Conservation (phyloP, 2,113 vertebrate species). For the Aythya baeri region DNA sequence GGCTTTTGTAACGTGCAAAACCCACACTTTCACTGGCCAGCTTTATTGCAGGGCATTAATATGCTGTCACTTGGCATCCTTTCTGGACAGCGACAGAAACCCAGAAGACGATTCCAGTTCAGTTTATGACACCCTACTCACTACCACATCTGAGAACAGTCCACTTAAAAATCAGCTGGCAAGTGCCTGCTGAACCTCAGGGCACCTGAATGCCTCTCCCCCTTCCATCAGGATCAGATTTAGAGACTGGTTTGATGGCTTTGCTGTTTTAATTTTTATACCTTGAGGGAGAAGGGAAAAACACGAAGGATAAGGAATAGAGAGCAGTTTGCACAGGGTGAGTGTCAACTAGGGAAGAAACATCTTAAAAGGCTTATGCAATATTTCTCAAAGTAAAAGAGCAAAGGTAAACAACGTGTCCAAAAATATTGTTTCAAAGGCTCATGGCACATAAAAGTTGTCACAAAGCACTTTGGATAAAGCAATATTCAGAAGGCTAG, state of each 20-base stretch:
- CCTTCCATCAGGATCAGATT: not conserved
- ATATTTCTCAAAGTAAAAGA: not conserved
- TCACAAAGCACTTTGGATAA: not conserved
- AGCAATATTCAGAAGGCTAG: not conserved
- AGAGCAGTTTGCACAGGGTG: not conserved
- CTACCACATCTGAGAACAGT: not conserved
- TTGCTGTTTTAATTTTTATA: not conserved
- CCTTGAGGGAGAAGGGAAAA: not conserved
- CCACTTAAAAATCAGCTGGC: not conserved
- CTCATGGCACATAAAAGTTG: not conserved
- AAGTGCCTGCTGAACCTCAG: not conserved
- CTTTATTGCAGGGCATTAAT: not conserved
- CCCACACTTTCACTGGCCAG: not conserved
- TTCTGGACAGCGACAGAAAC: not conserved
- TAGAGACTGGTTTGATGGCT: not conserved
- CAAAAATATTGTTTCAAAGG: not conserved
- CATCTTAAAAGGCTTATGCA: not conserved
- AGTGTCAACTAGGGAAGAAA: not conserved
- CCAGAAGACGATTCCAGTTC: not conserved
- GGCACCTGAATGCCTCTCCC: not conserved
- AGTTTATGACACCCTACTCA: not conserved
- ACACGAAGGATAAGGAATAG: not conserved
- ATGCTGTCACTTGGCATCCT: not conserved
- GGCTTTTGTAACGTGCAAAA: not conserved
- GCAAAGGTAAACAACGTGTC: not conserved